phyloP scores from a whole-genome alignment of 2,888 invertebrate species.

The Mimumesa dahlbomi region DNA sequence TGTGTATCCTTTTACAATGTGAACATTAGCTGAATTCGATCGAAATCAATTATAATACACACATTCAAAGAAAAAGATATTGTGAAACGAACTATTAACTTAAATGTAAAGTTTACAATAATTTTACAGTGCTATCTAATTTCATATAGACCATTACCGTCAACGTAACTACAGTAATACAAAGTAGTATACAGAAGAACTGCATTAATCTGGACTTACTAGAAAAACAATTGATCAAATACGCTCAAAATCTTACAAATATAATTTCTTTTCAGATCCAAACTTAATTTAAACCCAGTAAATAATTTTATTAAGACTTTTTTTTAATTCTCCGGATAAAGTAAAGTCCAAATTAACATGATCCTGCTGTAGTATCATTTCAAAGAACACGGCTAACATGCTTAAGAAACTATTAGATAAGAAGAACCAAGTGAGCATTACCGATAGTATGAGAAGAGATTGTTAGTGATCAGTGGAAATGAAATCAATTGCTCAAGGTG shows the following conservation, averaged over 20 bases:
- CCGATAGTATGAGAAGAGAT: conserved; percentile 71
- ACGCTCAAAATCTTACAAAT: too few relatives aligned
- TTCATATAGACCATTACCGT: conserved; percentile 26
- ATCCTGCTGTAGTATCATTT: conserved; percentile 11
- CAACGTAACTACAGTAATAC: conserved; percentile 13
- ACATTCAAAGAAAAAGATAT: conserved; percentile 1
- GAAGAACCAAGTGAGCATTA: conserved; percentile 63
- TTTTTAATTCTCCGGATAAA: too few relatives aligned
- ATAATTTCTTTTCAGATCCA: too few relatives aligned
- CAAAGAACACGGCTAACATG: conserved; percentile 21
- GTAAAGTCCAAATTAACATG: too few relatives aligned
- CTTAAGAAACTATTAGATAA: conserved; percentile 41
- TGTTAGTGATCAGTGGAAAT: conserved; percentile 75
- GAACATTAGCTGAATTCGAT: conserved; percentile 1
- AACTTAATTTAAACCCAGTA: too few relatives aligned
- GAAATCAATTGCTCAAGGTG: conserved; percentile 76
- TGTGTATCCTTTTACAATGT: conserved; percentile 6
- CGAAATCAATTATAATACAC: conserved; percentile 8
- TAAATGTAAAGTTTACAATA: conserved; percentile 4
- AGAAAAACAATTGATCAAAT: too few relatives aligned
- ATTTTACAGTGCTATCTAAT: conserved; percentile 2
- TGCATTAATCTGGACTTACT: too few relatives aligned
- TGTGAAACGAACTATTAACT: conserved; percentile 3
- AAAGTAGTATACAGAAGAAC: too few relatives aligned
- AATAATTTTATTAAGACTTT: too few relatives aligned